These are phyloP conservation scores for Onychostoma macrolepis DNA, from an alignment of 2,113 vertebrate genomes.

Conservation along the genomic window DNA sequence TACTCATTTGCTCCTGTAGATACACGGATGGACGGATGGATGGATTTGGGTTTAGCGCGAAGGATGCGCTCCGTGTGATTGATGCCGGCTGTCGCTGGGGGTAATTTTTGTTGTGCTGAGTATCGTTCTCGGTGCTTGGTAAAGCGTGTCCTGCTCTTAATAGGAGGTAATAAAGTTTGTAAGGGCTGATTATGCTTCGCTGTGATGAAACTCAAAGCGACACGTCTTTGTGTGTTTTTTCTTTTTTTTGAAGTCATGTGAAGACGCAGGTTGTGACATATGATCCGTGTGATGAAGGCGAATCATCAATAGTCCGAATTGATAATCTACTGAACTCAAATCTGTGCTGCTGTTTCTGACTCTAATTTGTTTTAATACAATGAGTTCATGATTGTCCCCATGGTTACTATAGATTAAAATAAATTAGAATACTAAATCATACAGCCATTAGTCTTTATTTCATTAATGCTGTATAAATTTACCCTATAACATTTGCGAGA, in stretches of 20 bases:
- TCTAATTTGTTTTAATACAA: slow-evolving; percentile 68
- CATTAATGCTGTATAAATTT: slow-evolving; percentile 84
- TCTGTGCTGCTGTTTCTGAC: background rate
- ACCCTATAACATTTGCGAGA: slow-evolving; percentile 89
- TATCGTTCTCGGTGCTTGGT: slow-evolving; percentile 15
- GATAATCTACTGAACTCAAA: background rate
- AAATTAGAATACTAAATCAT: slow-evolving; percentile 70
- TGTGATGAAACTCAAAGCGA: background rate
- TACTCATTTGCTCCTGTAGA: slow-evolving; percentile 32
- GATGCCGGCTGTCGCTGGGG: slow-evolving; percentile 40
- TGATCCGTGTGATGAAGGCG: background rate
- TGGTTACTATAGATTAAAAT: slow-evolving; percentile 71
- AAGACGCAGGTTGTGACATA: background rate
- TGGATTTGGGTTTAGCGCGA: slow-evolving; percentile 20
- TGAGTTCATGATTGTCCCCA: slow-evolving; percentile 59
- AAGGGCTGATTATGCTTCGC: slow-evolving; percentile 22
- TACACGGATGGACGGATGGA: slow-evolving; percentile 34
- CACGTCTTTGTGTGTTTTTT: background rate
- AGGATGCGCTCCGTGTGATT: slow-evolving; percentile 41
- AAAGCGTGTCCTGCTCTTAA: slow-evolving; percentile 41
- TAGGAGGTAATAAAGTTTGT: slow-evolving; percentile 43
- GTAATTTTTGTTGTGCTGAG: slow-evolving; percentile 42
- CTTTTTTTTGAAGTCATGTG: background rate
- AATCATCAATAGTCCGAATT: background rate
- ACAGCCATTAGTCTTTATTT: slow-evolving; percentile 54